Evolutionary conservation across 2,113 vertebrate genomes (phyloP).

Genomic region (Australoheros scitulus): DNA sequence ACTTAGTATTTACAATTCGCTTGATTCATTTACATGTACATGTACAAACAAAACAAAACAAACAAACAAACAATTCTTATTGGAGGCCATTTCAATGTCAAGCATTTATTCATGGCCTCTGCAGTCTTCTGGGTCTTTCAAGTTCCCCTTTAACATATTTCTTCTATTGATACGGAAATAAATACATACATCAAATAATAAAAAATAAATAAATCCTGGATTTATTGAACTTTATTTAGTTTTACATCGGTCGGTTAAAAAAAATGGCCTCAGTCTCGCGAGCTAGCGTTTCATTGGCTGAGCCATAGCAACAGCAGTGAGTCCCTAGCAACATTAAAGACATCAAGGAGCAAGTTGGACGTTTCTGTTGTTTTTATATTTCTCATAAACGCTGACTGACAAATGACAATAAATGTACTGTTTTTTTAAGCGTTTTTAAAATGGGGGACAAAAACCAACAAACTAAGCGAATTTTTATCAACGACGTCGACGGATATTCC

Average conservation of each 20-base stretch:
- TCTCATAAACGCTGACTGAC: not conserved
- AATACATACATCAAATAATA: too few species aligned
- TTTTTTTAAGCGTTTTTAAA: not conserved
- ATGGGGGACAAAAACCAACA: slow-evolving; percentile 55
- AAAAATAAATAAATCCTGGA: too few species aligned
- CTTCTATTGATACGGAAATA: slow-evolving; percentile 70
- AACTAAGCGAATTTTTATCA: slow-evolving; percentile 85
- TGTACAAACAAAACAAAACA: too few species aligned
- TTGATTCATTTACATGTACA: slow-evolving; percentile 73
- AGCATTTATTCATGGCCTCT: slow-evolving; percentile 89
- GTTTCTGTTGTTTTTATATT: not conserved
- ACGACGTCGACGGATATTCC: slow-evolving; percentile 85
- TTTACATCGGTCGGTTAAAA: too few species aligned
- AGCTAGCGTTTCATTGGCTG: slow-evolving; percentile 9
- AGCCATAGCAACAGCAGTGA: slow-evolving; percentile 51
- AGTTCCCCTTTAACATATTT: slow-evolving; percentile 93
- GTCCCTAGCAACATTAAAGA: slow-evolving; percentile 50
- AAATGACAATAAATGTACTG: not conserved
- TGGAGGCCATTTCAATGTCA: slow-evolving; percentile 96
- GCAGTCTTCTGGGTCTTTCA: slow-evolving; percentile 92
- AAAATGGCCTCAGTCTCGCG: too few species aligned
- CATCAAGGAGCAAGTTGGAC: not conserved
- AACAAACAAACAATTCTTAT: too few species aligned
- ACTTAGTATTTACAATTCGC: not conserved
- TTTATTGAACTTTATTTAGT: too few species aligned